Base-by-base conservation (phyloP, 1,140 invertebrate species). In the Berghia stephanieae region DNA sequence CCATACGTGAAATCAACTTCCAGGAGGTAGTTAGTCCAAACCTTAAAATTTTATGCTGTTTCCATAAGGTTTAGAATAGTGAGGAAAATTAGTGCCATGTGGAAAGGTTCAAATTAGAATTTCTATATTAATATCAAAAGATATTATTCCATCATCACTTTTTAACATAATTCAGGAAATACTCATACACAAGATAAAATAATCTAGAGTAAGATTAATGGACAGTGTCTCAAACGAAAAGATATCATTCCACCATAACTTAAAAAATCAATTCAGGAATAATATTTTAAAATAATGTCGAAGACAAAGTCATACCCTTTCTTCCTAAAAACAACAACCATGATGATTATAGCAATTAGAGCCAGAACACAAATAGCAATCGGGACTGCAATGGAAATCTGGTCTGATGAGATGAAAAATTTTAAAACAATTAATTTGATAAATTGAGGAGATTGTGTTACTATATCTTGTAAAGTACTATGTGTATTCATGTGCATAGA, bases 371-470 rank as follows among this genome's bases (percentile, higher is more conserved):
- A 92, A 18, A 96, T 91, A 80, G 96, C 91, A 66, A 96, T 92
- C 1, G 95, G 95, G 63, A 96, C 92, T 10, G 96, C 89, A 72
- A 97, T 93, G 2, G 94, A 93, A 0, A 94, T 93, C 2, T 93
- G 91, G 71, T 80, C 84, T 87, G 77, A 71, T 77, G 81, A 69
- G 46, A 78, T 42, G 70, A 43, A 81, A 44, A 27, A 44, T 49
- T 36, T 44, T 16, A 27, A 21, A 24, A 72, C 24, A 6, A 46
- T 10, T 5, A 24, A 43, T 49, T 6, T 36, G 27, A 72, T 10
- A 72, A 72, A 21, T 24, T 5, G 18, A 16, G 18, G 13, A 36
- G 16, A 16, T 13, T 63, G 13, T 21, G 31, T n/a, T 10, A 10
- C 13, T 13, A 63, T 31, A 13, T n/a, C n/a, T n/a, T n/a, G n/a